Conservation (phyloP, 1,140 invertebrate genomes). For the Hylaeus volcanicus region DNA sequence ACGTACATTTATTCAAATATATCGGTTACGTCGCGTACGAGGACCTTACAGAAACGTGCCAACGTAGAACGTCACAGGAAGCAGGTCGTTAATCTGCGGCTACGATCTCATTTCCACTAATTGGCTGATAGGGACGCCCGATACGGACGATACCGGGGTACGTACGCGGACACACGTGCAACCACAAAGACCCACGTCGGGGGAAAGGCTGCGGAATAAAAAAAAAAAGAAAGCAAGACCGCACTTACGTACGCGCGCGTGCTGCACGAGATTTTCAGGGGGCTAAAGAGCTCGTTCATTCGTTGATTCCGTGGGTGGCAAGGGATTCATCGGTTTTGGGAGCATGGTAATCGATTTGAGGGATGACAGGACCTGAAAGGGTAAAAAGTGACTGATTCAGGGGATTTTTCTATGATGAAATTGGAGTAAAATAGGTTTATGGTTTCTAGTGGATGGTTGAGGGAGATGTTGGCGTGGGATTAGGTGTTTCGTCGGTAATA, state of each 20-base stretch:
- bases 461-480: no score
- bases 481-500: no score
- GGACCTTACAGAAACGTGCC: conserved; percentile 52
- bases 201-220: conserved; percentile 34
- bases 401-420: no score
- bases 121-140: conserved; percentile 64
- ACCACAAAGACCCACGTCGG: conserved; percentile 37
- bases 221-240: not conserved
- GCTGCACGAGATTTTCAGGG: conserved; percentile 41
- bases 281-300: not conserved
- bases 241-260: conserved; percentile 44
- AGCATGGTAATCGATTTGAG: no score
- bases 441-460: no score
- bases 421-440: no score
- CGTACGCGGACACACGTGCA: conserved; percentile 44
- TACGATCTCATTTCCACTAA: conserved; percentile 66
- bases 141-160: conserved; percentile 55
- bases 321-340: no score
- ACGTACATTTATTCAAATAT: conserved; percentile 30
- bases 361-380: no score
- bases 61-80: conserved; percentile 51
- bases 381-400: no score
- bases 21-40: conserved; percentile 23
- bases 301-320: no score
- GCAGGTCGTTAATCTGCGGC: conserved; percentile 58